These are phyloP conservation scores for Drosophila kanapiae DNA, from an alignment of 1,140 invertebrate genomes.

Conservation along the genomic window DNA sequence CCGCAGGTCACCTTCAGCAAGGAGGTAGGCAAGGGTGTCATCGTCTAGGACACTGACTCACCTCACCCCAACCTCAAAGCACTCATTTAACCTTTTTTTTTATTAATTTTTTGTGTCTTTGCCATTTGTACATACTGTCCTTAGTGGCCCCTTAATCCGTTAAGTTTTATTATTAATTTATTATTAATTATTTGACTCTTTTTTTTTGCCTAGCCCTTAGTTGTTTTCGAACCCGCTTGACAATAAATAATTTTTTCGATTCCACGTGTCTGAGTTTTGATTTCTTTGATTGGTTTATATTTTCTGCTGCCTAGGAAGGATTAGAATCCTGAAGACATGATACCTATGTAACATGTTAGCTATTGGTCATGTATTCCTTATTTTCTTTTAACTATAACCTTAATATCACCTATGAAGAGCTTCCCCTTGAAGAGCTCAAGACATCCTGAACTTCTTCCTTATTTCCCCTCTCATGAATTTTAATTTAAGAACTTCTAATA, in stretches of 20 bases:
- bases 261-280: conserved; percentile 35
- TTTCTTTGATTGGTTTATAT: conserved; percentile 10
- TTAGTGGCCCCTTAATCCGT: conserved; percentile 46
- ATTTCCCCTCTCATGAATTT: no score
- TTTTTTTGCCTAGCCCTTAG: conserved; percentile 32
- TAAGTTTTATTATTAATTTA: conserved; percentile 63
- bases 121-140: conserved; percentile 47
- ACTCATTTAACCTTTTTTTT: conserved; percentile 4
- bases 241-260: conserved; percentile 70
- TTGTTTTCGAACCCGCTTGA: conserved; percentile 52
- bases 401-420: background rate
- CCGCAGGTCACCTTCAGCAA: conserved; percentile 93
- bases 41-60: conserved; percentile 85
- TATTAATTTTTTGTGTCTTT: conserved; percentile 16
- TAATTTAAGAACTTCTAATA: no score
- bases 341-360: background rate
- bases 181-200: conserved; percentile 8
- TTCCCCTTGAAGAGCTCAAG: background rate
- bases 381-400: background rate
- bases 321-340: background rate
- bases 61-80: background rate
- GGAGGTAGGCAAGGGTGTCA: conserved; percentile 89
- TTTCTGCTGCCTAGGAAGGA: background rate
- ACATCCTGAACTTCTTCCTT: background rate
- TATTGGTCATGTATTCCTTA: background rate